Evolutionary conservation across 2,888 invertebrate genomes (phyloP).

Genomic region (Napeogenes inachia): DNA sequence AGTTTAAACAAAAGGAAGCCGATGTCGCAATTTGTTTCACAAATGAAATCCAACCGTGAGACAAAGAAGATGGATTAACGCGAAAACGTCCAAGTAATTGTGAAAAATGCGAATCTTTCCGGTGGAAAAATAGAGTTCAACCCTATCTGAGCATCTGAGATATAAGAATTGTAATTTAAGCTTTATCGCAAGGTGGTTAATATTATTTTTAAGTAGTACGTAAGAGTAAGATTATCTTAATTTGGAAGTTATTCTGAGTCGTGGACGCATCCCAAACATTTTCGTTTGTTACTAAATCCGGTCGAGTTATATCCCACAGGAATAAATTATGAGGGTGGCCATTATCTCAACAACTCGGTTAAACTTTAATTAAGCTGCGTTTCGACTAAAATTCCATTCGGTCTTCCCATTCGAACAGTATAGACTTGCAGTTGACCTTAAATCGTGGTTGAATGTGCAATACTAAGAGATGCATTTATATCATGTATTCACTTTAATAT

Average conservation of each 20-base stretch:
- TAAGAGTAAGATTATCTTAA: slow-evolving; percentile 8
- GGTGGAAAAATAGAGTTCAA: slow-evolving; percentile 53
- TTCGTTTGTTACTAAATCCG: slow-evolving; percentile 62
- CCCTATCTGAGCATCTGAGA: slow-evolving; percentile 31
- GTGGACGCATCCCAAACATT: slow-evolving; percentile 51
- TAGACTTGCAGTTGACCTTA: too few species aligned
- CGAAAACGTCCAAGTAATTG: slow-evolving; percentile 72
- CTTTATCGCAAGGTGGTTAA: slow-evolving; percentile 31
- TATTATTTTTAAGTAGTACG: slow-evolving; percentile 22
- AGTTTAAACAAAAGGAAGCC: slow-evolving; percentile 51
- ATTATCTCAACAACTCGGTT: slow-evolving; percentile 58
- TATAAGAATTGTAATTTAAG: slow-evolving; percentile 39
- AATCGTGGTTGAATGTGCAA: too few species aligned
- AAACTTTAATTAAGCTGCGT: slow-evolving; percentile 72
- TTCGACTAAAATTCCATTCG: slow-evolving; percentile 53
- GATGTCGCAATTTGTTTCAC: slow-evolving; percentile 58
- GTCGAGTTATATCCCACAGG: slow-evolving; percentile 63
- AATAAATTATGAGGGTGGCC: slow-evolving; percentile 70
- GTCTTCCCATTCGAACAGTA: too few species aligned
- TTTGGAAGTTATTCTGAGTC: slow-evolving; percentile 12
- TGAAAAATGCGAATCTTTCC: slow-evolving; percentile 69
- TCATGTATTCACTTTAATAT: too few species aligned
- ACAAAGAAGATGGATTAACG: slow-evolving; percentile 73
- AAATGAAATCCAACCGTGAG: slow-evolving; percentile 62
- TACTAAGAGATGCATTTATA: too few species aligned